Evolutionary conservation across 2,797 vertebrate genomes (phyloP), one percentile per base, ranked within the genome.

Genomic region (Phoxinus dragarum): DNA sequence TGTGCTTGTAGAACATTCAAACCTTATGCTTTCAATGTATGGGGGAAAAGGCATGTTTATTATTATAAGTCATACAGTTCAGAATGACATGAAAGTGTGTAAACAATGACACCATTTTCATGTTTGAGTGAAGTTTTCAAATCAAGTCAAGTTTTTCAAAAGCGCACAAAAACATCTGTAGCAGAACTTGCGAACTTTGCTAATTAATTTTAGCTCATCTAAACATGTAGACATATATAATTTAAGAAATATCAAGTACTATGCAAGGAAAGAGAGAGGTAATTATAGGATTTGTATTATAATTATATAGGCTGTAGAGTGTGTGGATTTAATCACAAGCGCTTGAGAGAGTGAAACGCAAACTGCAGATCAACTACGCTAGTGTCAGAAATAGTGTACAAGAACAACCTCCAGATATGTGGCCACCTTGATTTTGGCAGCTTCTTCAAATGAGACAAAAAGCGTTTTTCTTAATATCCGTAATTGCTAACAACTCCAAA

Each of bases 401-500:
- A 68, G 64, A 36, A 68, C 73, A 77, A 42, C 12, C 82, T 67
- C n/a, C 38, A 77, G 44, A 77, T 56, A 47, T 61, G 54, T 23
- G 75, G 52, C 83, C 83, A 59, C 75, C 54, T 23, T 72, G 40
- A 79, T 64, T 64, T 80, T 80, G 84, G 40, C 76, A 85, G 67
- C 34, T 61, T 80, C 67, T 80, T 85, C 67, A 85, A 79, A 72
- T 79, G 67, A 79, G 67, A 84, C 75, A 79, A 79, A 84, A 76
- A 71, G 38, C 34, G 11, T 64, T 71, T 78, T 84, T 59, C 77
- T 85, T 85, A 80, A 85, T 85, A 85, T 80, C 77, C 23, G 1
- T 80, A 80, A 85, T 85, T 80, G 77, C 84, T 31, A 79, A 85
- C 67, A 80, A 85, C 76, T 73, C 69, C 42, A 80, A 80, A 80